Base-by-base conservation (phyloP, 1,140 invertebrate species). In the Nilaparvata lugens region DNA sequence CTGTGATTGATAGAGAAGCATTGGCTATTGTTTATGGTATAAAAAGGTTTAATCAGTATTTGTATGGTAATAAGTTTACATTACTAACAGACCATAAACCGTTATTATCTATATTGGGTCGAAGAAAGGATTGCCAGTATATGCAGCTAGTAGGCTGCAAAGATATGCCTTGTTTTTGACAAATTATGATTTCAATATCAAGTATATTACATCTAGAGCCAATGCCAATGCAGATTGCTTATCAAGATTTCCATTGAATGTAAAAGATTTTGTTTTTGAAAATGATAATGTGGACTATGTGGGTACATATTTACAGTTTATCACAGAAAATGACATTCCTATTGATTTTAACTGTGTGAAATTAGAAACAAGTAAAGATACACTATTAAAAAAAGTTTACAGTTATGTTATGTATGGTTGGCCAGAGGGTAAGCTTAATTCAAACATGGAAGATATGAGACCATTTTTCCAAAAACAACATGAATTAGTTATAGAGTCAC, bases 1-100 rank as follows among this genome's bases (percentile, higher is more conserved):
- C n/a, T n/a, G n/a, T n/a, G n/a, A n/a, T n/a, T n/a, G n/a, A n/a
- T n/a, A n/a, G n/a, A n/a, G n/a, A n/a, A 68, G 77, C 71, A 0
- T 67, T 78, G 11, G 71, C 73, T 4, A 72, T 82, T 24, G 61
- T 79, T 42, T 77, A 71, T 68, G 75, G 73, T 14, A 60, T 78
- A 52, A 64, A 69, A 43, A 76, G 76, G 59, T 81, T 81, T 65
- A 74, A 80, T 58, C 65, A 80, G 52, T 82, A 74, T 62, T 53
- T 79, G 7, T 77, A 70, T 62, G 75, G 73, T 7, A 60, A 69
- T 5, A 60, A 68, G 24, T 76, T 80, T 55, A 65, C 62, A 3
- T 64, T 79, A 16, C 42, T 70, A 19, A 79, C 76, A 6, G 78
- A 80, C 63, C 74, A 79, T 61, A 69, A 74, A 59, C 73, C 77